Conservation (phyloP, 2,888 invertebrate genomes). For the Napeogenes sylphis region DNA sequence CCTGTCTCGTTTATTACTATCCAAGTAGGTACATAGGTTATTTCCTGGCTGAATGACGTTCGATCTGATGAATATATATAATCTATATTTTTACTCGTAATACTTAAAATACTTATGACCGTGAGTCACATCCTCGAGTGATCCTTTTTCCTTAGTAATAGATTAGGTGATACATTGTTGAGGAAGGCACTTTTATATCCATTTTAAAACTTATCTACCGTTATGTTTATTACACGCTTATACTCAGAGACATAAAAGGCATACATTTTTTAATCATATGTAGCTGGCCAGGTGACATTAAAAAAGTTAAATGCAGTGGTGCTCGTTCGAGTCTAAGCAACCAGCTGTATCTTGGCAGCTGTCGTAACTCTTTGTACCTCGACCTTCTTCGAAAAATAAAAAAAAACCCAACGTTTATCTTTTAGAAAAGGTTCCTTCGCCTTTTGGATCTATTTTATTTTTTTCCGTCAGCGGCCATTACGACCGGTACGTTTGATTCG, state of each 20-base stretch:
- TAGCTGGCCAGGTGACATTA: conserved; percentile 44
- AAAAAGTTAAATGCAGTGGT: conserved; percentile 32
- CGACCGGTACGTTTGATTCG: conserved; percentile 60
- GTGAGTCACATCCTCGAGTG: not conserved
- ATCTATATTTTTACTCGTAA: not conserved
- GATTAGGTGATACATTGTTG: not conserved
- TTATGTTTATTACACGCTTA: not conserved
- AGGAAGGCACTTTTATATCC: not conserved
- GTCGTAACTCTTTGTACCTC: conserved; percentile 61
- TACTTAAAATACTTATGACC: conserved; percentile 5
- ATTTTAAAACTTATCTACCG: not conserved
- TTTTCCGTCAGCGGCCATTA: conserved; percentile 58
- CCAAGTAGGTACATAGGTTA: not conserved
- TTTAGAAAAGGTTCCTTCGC: conserved; percentile 58
- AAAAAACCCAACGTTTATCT: conserved; percentile 64
- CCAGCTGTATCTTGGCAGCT: conserved; percentile 68
- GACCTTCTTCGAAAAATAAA: conserved; percentile 57
- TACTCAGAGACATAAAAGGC: not conserved
- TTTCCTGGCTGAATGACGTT: not conserved
- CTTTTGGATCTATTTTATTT: conserved; percentile 53
- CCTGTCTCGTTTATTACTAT: conserved; percentile 7
- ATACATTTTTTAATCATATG: not conserved
- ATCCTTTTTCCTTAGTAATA: not conserved
- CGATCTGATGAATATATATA: not conserved
- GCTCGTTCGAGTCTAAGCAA: conserved; percentile 40